Evolutionary conservation across 2,797 vertebrate species (phyloP).

Genomic region (Rhinoraja longicauda): DNA sequence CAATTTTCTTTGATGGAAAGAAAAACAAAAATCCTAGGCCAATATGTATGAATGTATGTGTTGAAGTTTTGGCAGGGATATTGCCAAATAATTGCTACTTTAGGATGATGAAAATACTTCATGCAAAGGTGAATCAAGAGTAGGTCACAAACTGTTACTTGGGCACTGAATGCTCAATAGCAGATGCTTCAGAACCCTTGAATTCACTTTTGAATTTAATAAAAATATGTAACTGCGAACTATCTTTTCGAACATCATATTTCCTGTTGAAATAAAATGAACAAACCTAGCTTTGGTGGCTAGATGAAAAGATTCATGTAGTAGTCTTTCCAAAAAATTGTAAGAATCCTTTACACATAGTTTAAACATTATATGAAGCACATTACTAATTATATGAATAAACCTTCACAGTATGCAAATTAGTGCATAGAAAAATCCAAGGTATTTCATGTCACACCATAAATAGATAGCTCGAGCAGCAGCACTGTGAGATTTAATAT

Average conservation of each 20-base stretch:
- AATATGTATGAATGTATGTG: neutral
- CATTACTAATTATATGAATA: neutral
- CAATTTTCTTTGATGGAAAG: neutral
- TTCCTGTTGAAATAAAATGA: neutral
- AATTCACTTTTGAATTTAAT: neutral
- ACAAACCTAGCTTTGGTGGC: neutral
- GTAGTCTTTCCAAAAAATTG: neutral
- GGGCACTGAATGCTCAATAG: too few relatives aligned
- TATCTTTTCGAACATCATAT: neutral
- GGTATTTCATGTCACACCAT: neutral
- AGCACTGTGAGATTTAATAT: neutral
- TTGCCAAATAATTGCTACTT: too few relatives aligned
- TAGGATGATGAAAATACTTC: neutral
- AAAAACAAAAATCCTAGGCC: neutral
- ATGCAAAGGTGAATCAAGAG: neutral
- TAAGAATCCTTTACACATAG: neutral
- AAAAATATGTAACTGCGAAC: neutral
- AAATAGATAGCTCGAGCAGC: constrained; percentile 1
- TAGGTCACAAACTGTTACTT: neutral
- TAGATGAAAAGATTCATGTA: neutral
- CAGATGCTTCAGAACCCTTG: neutral
- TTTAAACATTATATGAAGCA: neutral
- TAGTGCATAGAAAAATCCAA: neutral
- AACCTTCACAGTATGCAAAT: neutral
- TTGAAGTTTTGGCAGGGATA: neutral